Evolutionary conservation across 2,113 vertebrate genomes (phyloP), one percentile per base, ranked within the genome.

Genomic region (Tringa solitaria): DNA sequence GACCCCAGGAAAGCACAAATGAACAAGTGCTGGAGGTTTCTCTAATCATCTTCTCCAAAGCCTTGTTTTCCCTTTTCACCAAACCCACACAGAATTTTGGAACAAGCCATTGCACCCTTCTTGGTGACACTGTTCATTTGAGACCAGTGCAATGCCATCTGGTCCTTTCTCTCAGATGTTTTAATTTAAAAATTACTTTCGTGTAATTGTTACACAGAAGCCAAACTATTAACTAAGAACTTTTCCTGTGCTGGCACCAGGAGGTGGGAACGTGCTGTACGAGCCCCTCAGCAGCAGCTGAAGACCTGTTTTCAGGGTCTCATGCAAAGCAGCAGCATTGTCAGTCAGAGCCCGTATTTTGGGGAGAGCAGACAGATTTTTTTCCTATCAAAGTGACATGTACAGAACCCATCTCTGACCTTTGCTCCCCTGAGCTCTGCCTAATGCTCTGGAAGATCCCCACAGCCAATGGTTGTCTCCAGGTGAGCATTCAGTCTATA

Each of bases 181-280:
- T 76, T 8, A 12, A 15, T 27, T 78, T 60, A 4, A 18, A 73
- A 72, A 26, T 5, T 0, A 9, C 12, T 27, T 86, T 46, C 22
- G 10, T 23, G 43, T 10, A 60, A 15, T 33, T n/a, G 0, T 39
- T 24, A 22, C 0, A 1, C 39, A 72, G 74, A 76, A 26, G n/a
- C 39, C 22, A 2, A 61, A 7, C 21, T 57, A 8, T 1, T 16
- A 32, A 2, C 53, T 5, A 0, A 13, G 67, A 33, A 16, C 6
- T 27, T 22, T 68, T 57, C 30, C 74, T 33, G 13, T 20, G 46
- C 18, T 43, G 65, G 50, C 48, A 24, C 20, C 14, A 8, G 81
- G 73, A 46, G 63, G 14, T 39, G 39, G 68, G 86, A 16, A 53
- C 0, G 4, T 8, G 73, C 72, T 64, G 57, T 48, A 20, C 0